phyloP scores from a whole-genome alignment of 2,113 vertebrate genomes.

The Scopus umbretta region DNA sequence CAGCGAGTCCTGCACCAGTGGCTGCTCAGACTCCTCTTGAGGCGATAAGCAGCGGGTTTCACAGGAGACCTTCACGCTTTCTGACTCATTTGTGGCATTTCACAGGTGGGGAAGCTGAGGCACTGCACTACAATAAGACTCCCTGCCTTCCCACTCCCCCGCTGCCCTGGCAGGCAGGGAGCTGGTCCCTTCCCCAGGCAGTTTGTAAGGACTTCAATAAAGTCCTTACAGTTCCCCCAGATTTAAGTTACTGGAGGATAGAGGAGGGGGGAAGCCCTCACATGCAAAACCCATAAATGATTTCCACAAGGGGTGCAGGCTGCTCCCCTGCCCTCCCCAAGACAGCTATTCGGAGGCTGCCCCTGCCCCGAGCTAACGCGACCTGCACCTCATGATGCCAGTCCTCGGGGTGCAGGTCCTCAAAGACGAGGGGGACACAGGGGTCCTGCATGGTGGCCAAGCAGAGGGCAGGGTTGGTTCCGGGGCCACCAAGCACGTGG shows the following conservation, averaged over 20 bases:
- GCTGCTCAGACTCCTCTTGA: background rate
- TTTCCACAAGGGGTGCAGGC: background rate
- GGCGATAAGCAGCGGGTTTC: background rate
- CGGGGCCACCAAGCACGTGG: rapidly evolving
- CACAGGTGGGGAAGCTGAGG: background rate
- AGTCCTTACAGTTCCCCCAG: background rate
- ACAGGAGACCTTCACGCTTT: background rate
- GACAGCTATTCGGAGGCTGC: background rate
- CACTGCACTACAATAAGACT: rapidly evolving
- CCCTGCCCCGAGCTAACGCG: rapidly evolving
- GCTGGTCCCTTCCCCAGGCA: background rate
- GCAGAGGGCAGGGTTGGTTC: background rate
- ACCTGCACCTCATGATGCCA: rapidly evolving
- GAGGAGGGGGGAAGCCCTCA: background rate
- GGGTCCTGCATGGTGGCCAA: background rate
- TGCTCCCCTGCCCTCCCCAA: background rate
- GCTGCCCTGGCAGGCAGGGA: background rate
- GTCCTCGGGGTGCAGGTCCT: background rate
- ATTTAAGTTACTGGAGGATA: background rate
- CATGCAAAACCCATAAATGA: background rate
- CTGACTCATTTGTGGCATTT: background rate
- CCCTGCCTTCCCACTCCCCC: background rate
- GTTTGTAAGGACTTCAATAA: background rate
- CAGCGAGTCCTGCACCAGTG: rapidly evolving
- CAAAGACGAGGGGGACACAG: rapidly evolving